Percentiles rank a stretch among this genome's conserved stretches.
Evolutionary conservation across 2,113 vertebrate genomes (phyloP).

Genomic region (Cavia porcellus): DNA sequence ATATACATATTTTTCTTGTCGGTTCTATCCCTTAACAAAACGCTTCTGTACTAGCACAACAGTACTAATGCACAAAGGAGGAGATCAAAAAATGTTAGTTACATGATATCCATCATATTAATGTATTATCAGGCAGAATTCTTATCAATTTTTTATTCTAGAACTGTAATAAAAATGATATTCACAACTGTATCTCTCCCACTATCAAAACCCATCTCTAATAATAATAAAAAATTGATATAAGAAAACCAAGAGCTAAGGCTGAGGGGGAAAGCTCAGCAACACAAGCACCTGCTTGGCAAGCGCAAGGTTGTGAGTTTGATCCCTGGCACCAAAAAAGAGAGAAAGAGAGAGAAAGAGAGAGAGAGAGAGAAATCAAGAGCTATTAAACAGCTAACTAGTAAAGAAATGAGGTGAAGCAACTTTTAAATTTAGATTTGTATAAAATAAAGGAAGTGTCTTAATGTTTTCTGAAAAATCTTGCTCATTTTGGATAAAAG

Average conservation of each 20-base stretch:
- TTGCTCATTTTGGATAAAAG: neutral
- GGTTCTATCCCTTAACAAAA: neutral
- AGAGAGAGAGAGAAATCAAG: no score
- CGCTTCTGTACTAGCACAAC: neutral
- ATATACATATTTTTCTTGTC: neutral
- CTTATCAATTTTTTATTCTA: neutral
- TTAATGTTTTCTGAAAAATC: neutral
- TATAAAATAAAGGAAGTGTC: neutral
- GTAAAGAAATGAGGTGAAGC: neutral
- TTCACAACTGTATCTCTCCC: neutral
- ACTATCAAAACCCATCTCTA: neutral
- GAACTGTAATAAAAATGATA: constrained; percentile 5
- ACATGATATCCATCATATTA: neutral
- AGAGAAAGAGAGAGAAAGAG: no score
- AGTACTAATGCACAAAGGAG: neutral
- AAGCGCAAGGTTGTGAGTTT: no score
- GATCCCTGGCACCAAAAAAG: no score
- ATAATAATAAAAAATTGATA: neutral
- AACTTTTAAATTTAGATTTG: constrained; percentile 40
- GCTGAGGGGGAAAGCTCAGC: no score
- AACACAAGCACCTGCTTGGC: no score
- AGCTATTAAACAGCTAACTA: neutral
- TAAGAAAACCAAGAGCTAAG: neutral
- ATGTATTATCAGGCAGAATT: neutral
- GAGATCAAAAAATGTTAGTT: neutral